A percentile compares a stretch with the other conserved stretches of the same genome.
Evolutionary conservation across 1,140 invertebrate genomes (phyloP).

Genomic region (Prorops nasuta): DNA sequence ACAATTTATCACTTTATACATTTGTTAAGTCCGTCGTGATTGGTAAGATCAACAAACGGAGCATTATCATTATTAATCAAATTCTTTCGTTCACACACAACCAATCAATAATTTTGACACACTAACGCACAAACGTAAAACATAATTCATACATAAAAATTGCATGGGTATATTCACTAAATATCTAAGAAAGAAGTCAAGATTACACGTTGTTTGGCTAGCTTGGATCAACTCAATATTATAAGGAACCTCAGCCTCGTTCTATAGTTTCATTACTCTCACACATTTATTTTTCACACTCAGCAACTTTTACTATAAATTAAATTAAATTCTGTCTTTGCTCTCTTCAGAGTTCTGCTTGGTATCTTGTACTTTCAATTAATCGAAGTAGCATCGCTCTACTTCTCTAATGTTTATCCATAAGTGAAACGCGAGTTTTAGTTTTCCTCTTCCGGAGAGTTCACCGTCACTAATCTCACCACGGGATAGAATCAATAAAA

Average conservation of each 20-base stretch:
- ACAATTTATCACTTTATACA: conserved; percentile 13
- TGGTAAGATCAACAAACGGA: conserved; percentile 9
- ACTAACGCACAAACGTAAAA: conserved; percentile 42
- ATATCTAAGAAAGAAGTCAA: conserved; percentile 37
- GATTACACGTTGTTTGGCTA: conserved; percentile 36
- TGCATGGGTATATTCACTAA: conserved; percentile 28
- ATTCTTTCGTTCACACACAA: conserved; percentile 41
- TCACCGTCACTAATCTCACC: no score
- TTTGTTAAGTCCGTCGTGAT: conserved; percentile 10
- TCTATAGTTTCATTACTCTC: conserved; percentile 7
- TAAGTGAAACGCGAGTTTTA: no score
- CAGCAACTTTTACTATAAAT: background rate
- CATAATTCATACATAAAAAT: conserved; percentile 29
- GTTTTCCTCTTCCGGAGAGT: no score
- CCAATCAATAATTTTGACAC: conserved; percentile 41
- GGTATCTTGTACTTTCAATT: no score
- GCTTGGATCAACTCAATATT: conserved; percentile 40
- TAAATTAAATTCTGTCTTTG: no score
- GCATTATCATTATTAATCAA: conserved; percentile 23
- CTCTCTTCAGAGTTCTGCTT: no score
- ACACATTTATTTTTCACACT: conserved; percentile 1
- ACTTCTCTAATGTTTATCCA: no score
- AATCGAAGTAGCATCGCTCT: no score
- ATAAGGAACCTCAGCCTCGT: conserved; percentile 26
- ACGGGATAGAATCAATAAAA: no score